These are phyloP conservation scores for Haliclona indistincta DNA, from an alignment of 37 sponge, comb jelly and placozoan species.

Conservation along the genomic window DNA sequence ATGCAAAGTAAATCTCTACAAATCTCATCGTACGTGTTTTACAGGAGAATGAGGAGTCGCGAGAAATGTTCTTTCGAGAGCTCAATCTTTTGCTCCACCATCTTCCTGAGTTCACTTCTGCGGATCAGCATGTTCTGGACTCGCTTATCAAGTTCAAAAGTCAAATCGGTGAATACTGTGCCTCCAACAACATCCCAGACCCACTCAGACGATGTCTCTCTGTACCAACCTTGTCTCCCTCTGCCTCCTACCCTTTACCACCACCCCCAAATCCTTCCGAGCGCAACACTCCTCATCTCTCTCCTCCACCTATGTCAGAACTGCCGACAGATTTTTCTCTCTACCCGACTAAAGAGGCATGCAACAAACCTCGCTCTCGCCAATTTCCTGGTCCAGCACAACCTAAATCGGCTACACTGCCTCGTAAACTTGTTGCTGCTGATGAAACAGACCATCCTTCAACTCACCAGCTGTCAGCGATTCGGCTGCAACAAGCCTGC, in stretches of 20 bases:
- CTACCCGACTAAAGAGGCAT: not conserved
- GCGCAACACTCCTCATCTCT: conserved; percentile 12
- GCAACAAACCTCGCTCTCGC: conserved; percentile 6
- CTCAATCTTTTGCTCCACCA: too few relatives aligned
- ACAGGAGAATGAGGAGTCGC: too few relatives aligned
- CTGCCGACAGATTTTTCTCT: not conserved
- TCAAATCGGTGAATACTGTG: not conserved
- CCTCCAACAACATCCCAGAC: conserved; percentile 2
- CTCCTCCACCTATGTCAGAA: conserved; percentile 1
- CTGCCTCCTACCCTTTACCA: conserved; percentile 22
- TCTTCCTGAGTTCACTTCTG: too few relatives aligned
- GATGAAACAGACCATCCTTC: conserved; percentile 22
- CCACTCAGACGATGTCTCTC: not conserved
- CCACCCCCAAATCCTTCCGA: too few relatives aligned
- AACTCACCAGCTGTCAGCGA: conserved; percentile 8
- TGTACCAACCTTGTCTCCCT: conserved; percentile 6
- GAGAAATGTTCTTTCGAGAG: too few relatives aligned
- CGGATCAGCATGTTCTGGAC: too few relatives aligned
- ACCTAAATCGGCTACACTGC: not conserved
- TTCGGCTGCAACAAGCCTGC: conserved; percentile 26
- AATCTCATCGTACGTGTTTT: too few relatives aligned
- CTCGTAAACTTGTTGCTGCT: too few relatives aligned
- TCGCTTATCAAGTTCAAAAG: too few relatives aligned
- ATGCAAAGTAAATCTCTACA: too few relatives aligned
- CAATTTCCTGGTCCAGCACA: conserved; percentile 28